Base-by-base conservation (phyloP, 2,113 vertebrate genomes). In the Tinamus guttatus region DNA sequence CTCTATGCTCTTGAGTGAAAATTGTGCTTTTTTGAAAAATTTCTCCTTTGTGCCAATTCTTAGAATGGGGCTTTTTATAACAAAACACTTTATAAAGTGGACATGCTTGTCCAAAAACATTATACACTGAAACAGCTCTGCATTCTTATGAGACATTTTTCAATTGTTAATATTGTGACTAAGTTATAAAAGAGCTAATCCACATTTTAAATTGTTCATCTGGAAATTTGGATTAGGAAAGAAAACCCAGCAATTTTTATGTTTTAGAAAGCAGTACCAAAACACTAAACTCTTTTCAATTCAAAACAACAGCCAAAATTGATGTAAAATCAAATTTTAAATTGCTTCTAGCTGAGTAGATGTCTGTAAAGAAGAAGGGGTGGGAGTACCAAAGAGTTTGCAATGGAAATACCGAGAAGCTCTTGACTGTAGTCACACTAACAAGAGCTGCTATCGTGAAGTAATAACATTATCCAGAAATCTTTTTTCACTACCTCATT, bases 401-500 rank as follows among this genome's bases (percentile, higher is more conserved):
- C 85, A 95, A 85, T 68, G 92, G 85, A 96, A 93, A 95, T 54
- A 94, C 65, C 17, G 4, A 76, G 81, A 94, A 80, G 76, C 38
- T 93, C 69, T 93, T 78, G 71, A 85, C 83, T 82, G 75, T 30
- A 95, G 73, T 52, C 78, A 86, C 74, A 43, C 84, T 51, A 92
- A 64, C 45, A 92, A 81, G 68, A 92, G 32, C 43, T 85, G 40
- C 76, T 94, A 84, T 81, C 70, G 21, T 82, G 85, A 94, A 95
- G 86, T 87, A 96, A 73, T 95, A 96, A 92, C 74, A 89, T 87
- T 79, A 91, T 51, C 54, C 34, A 94, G 84, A 71, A 79, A 90
- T 94, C 74, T 95, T 90, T 90, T 58, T 89, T 96, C 92, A 83
- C 89, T 93, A 94, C 85, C 86, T 94, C 84, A 89, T 75, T 94